phyloP scores from a whole-genome alignment of 2,113 vertebrate genomes.

The Chaenogobius annularis region DNA sequence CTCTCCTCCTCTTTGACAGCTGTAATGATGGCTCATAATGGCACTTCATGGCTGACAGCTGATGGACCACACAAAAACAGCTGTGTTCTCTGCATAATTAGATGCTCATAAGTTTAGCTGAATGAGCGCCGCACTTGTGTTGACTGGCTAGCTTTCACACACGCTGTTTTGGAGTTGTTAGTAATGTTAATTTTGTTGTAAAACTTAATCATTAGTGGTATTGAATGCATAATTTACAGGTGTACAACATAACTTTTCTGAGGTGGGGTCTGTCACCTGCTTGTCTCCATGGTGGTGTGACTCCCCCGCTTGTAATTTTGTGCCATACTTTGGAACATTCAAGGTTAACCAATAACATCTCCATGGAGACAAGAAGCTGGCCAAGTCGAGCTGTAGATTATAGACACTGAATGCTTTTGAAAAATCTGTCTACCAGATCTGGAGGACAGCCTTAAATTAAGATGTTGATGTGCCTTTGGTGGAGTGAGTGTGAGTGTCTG shows the following conservation, averaged over 20 bases:
- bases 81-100: constrained; percentile 32
- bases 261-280: not conserved
- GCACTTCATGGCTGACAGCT: constrained; percentile 36
- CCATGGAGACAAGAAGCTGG: too few species aligned
- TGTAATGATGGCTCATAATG: constrained; percentile 14
- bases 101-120: constrained; percentile 5
- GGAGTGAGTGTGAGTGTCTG: constrained; percentile 7
- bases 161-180: not conserved
- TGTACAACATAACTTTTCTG: not conserved
- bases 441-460: too few species aligned
- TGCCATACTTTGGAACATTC: too few species aligned
- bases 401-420: too few species aligned
- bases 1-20: constrained; percentile 20
- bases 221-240: too few species aligned
- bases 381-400: too few species aligned
- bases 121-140: constrained; percentile 7
- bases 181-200: too few species aligned
- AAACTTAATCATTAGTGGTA: too few species aligned
- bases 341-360: too few species aligned
- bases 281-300: not conserved
- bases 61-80: constrained; percentile 43
- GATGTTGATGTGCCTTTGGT: not conserved
- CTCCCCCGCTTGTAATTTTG: not conserved
- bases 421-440: too few species aligned
- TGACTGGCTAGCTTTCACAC: not conserved